Conservation (phyloP, 2,797 vertebrate species). For the Hirundo rustica region DNA sequence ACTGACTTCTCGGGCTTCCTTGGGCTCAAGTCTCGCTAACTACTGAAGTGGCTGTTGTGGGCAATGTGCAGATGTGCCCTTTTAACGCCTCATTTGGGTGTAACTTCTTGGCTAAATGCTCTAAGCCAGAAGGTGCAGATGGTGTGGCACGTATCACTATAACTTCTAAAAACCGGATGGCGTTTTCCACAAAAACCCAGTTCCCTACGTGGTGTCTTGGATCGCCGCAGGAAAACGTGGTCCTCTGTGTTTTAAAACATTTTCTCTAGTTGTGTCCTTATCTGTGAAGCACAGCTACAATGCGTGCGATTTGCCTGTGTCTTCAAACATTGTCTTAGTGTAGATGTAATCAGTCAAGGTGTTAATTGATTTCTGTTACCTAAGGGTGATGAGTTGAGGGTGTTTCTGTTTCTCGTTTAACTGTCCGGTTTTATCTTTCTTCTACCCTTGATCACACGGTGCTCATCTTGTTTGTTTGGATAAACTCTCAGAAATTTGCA, state of each 20-base stretch:
- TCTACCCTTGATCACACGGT: neutral
- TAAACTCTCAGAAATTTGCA: neutral
- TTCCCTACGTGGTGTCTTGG: neutral
- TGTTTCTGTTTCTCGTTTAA: neutral
- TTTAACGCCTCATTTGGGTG: neutral
- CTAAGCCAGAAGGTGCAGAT: neutral
- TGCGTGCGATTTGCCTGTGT: rapidly evolving
- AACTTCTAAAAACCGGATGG: neutral
- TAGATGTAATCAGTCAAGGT: neutral
- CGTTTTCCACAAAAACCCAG: neutral
- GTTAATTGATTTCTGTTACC: neutral
- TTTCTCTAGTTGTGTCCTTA: neutral
- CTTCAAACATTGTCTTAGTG: neutral
- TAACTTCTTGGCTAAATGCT: neutral
- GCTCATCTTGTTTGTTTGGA: neutral
- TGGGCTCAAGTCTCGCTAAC: rapidly evolving
- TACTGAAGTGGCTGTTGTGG: neutral
- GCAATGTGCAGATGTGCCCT: rapidly evolving
- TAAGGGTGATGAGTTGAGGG: neutral
- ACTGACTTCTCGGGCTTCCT: neutral
- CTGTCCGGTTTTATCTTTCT: neutral
- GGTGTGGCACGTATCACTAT: rapidly evolving
- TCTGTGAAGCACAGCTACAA: neutral
- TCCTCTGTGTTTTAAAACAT: neutral
- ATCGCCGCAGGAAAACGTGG: neutral